Conservation (phyloP, 1,140 invertebrate genomes). For the Acromyrmex heyeri region DNA sequence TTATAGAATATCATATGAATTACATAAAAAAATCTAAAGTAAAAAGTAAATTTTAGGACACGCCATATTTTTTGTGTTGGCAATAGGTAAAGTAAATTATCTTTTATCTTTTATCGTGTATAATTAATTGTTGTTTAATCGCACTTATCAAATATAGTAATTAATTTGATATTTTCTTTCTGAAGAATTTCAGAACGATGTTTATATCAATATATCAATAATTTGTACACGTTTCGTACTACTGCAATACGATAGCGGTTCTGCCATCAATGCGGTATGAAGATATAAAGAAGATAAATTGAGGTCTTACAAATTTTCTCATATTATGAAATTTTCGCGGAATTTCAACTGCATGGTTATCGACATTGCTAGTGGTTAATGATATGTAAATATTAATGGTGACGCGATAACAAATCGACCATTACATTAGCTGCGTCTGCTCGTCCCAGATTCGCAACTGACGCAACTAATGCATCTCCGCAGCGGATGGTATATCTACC, state of each 20-base stretch:
- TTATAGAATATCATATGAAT: not conserved
- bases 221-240: not conserved
- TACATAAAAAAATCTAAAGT: not conserved
- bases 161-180: constrained; percentile 3
- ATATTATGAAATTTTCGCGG: constrained; percentile 33
- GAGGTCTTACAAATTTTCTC: constrained; percentile 26
- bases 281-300: constrained; percentile 31
- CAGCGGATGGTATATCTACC: not conserved
- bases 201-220: not conserved
- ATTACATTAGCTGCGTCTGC: constrained; percentile 41
- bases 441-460: not conserved
- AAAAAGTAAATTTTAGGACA: not conserved
- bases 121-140: constrained; percentile 13
- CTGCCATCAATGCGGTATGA: not conserved
- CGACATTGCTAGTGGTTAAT: constrained; percentile 35
- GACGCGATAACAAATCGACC: constrained; percentile 51
- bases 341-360: constrained; percentile 25
- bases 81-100: not conserved
- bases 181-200: not conserved
- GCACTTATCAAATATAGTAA: not conserved
- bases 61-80: not conserved
- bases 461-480: constrained; percentile 20
- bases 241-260: not conserved
- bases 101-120: not conserved
- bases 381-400: constrained; percentile 49